Percentiles rank a stretch among this genome's conserved stretches.
phyloP scores from a whole-genome alignment of 2,888 invertebrate species.

The Drosophila fulvimacula region DNA sequence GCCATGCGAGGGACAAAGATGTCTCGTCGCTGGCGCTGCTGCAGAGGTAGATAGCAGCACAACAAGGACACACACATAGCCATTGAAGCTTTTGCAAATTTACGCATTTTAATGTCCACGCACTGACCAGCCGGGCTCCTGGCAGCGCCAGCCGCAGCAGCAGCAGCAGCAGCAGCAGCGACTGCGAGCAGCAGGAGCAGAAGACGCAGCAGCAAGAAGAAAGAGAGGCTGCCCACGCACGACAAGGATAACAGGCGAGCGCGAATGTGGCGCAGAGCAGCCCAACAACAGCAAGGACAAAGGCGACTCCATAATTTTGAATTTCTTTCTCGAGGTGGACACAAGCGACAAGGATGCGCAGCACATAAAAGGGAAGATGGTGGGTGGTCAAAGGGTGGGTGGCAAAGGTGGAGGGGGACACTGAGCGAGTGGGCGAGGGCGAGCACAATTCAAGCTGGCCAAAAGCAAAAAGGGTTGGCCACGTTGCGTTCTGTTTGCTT shows the following conservation, averaged over 20 bases:
- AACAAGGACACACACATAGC: conserved; percentile 12
- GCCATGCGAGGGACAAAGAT: conserved; percentile 4
- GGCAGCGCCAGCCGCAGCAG: conserved; percentile 27
- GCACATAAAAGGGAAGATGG: conserved; percentile 1
- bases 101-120: conserved; percentile 75
- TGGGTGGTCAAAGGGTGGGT: not conserved
- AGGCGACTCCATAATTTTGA: conserved; percentile 75
- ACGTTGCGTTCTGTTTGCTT: conserved; percentile 45
- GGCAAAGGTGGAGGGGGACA: not conserved
- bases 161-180: conserved; percentile 13
- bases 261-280: conserved; percentile 22
- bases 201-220: not conserved
- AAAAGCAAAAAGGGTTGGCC: conserved; percentile 65
- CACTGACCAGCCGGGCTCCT: conserved; percentile 60
- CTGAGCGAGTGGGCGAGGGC: not conserved
- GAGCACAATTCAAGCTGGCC: conserved; percentile 36
- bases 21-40: conserved; percentile 26
- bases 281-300: conserved; percentile 11
- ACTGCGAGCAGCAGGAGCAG: not conserved
- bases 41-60: conserved; percentile 42
- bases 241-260: conserved; percentile 32
- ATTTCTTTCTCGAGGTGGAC: conserved; percentile 64
- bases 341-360: conserved; percentile 16
- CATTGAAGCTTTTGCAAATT: conserved; percentile 60
- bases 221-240: conserved; percentile 5